Evolutionary conservation across 1,140 invertebrate species (phyloP).

Genomic region (Cyphomyrmex costatus): DNA sequence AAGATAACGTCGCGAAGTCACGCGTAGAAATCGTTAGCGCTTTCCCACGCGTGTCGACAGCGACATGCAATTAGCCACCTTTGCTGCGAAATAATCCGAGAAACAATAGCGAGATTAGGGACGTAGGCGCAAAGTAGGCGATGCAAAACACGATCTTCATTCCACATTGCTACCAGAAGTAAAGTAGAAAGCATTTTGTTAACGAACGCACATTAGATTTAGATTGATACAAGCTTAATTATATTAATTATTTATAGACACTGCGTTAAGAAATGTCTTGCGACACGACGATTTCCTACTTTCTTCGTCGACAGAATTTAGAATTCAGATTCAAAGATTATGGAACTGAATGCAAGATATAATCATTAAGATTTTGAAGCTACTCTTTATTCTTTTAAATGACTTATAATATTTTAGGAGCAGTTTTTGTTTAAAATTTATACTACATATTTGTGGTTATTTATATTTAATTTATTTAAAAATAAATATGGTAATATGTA

Average conservation of each 20-base stretch:
- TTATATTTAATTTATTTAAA: no score
- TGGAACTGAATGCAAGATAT: not conserved
- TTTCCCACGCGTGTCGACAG: constrained; percentile 42
- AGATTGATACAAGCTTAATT: constrained; percentile 27
- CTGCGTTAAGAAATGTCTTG: not conserved
- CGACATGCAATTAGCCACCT: constrained; percentile 59
- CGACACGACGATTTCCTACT: constrained; percentile 1
- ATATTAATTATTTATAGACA: constrained; percentile 43
- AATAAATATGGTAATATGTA: no score
- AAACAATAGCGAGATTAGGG: constrained; percentile 76
- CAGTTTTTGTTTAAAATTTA: not conserved
- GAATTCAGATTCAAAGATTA: not conserved
- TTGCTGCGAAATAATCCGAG: constrained; percentile 50
- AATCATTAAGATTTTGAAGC: not conserved
- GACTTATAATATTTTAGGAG: not conserved
- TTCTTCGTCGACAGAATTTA: not conserved
- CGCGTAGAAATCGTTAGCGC: constrained; percentile 43
- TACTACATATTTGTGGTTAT: not conserved
- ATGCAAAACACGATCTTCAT: constrained; percentile 53
- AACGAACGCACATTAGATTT: constrained; percentile 36
- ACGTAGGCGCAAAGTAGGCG: constrained; percentile 70
- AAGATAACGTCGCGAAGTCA: constrained; percentile 15
- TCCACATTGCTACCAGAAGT: constrained; percentile 52
- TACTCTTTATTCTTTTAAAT: not conserved
- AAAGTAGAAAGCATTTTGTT: constrained; percentile 68